phyloP scores from a whole-genome alignment of 2,113 vertebrate species.

The Eleginops maclovinus region DNA sequence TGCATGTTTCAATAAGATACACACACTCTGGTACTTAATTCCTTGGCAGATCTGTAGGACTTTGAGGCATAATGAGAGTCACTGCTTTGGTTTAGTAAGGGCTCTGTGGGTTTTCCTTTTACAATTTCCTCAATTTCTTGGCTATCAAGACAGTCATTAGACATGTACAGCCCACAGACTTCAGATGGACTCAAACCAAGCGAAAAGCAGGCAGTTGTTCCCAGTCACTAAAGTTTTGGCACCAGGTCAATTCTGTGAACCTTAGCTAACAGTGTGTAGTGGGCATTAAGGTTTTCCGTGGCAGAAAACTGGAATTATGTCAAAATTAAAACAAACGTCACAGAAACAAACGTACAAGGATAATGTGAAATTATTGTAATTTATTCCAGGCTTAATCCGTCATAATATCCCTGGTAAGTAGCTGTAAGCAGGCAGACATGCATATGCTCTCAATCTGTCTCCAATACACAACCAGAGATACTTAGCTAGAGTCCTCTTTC shows the following conservation, averaged over 20 bases:
- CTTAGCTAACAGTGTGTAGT: conserved; percentile 37
- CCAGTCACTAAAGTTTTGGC: conserved; percentile 34
- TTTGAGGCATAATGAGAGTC: conserved; percentile 36
- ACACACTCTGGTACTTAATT: conserved; percentile 28
- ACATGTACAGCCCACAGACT: conserved; percentile 31
- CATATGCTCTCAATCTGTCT: conserved; percentile 15
- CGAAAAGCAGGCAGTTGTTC: conserved; percentile 36
- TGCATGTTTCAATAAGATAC: conserved; percentile 14
- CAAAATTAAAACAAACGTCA: conserved; percentile 71
- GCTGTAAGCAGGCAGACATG: conserved; percentile 64
- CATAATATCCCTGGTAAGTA: conserved; percentile 69
- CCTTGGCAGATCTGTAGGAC: conserved; percentile 49
- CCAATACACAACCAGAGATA: conserved; percentile 13
- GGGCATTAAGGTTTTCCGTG: conserved; percentile 28
- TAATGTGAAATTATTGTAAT: conserved; percentile 83
- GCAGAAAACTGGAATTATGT: conserved; percentile 72
- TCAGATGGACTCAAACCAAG: conserved; percentile 43
- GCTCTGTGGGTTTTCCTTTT: conserved; percentile 49
- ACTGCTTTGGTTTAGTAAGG: conserved; percentile 42
- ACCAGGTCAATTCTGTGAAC: conserved; percentile 37
- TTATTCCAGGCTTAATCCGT: conserved; percentile 78
- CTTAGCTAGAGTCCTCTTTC: conserved; percentile 1
- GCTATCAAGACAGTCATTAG: conserved; percentile 54
- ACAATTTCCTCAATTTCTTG: conserved; percentile 32
- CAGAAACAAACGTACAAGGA: conserved; percentile 74